A percentile compares a stretch with the other conserved stretches of the same genome.
Evolutionary conservation across 2,113 vertebrate species (phyloP).

Genomic region (Globicephala melas): DNA sequence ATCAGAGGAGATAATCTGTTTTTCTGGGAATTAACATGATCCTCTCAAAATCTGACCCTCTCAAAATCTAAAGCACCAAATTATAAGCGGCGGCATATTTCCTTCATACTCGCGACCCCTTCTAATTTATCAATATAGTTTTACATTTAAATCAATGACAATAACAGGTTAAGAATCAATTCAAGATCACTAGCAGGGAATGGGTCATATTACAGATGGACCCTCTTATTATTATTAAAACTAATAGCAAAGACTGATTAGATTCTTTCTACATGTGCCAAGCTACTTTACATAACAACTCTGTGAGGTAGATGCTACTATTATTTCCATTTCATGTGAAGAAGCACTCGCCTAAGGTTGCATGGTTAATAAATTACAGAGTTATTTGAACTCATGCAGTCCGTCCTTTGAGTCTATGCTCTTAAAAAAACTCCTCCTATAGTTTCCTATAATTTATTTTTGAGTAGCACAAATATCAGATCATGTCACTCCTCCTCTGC

Average conservation of each 20-base stretch:
- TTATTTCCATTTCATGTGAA: not conserved
- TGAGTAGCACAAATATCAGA: not conserved
- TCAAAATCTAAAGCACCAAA: not conserved
- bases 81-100: not conserved
- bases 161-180: not conserved
- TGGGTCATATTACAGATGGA: not conserved
- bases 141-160: not conserved
- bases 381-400: not conserved
- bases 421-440: not conserved
- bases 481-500: not conserved
- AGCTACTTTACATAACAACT: not conserved
- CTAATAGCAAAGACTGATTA: not conserved
- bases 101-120: not conserved
- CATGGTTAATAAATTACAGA: not conserved
- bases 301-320: not conserved
- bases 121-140: not conserved
- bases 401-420: not conserved
- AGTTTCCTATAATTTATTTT: not conserved
- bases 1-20: not conserved
- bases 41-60: not conserved
- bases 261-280: not conserved
- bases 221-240: not conserved
- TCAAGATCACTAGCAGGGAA: not conserved
- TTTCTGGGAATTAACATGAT: not conserved
- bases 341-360: not conserved